phyloP scores from a whole-genome alignment of 2,113 vertebrate species.

The Hippocampus barbouri region DNA sequence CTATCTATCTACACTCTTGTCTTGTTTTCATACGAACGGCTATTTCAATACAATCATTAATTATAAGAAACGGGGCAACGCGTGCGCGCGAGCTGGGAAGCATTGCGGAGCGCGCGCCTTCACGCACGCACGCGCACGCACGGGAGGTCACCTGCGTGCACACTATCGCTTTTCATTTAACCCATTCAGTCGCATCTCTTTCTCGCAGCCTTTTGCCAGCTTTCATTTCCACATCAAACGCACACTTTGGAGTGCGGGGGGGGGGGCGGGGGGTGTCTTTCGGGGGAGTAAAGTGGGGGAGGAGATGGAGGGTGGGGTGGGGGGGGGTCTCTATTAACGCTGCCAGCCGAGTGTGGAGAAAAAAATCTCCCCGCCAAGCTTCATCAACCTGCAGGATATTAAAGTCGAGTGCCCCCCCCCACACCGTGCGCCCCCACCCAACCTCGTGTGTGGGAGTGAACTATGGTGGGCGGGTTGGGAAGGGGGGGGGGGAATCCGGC shows the following conservation, averaged over 20 bases:
- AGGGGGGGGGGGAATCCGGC: background rate
- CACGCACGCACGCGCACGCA: background rate
- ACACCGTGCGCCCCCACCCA: constrained; percentile 51
- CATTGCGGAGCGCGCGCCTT: background rate
- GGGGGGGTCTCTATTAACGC: constrained; percentile 72
- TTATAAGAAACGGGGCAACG: too few species aligned
- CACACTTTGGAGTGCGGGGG: background rate
- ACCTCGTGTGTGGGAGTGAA: background rate
- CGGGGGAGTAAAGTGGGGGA: background rate
- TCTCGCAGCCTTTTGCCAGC: constrained; percentile 58
- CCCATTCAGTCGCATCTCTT: constrained; percentile 57
- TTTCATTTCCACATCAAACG: constrained; percentile 81
- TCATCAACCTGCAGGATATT: constrained; percentile 81
- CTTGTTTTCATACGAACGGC: too few species aligned
- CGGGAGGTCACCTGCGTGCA: constrained; percentile 37
- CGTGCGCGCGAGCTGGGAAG: background rate
- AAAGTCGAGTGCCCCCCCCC: constrained; percentile 66
- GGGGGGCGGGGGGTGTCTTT: constrained; percentile 44
- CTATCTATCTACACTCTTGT: too few species aligned
- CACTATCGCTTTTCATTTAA: constrained; percentile 72
- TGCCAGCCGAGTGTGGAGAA: constrained; percentile 75
- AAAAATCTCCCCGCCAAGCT: constrained; percentile 76
- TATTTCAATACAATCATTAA: too few species aligned
- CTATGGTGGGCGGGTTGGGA: background rate
- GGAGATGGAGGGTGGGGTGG: background rate